Base-by-base conservation (phyloP, 1,140 invertebrate genomes). In the Drosophila subpulchrella region DNA sequence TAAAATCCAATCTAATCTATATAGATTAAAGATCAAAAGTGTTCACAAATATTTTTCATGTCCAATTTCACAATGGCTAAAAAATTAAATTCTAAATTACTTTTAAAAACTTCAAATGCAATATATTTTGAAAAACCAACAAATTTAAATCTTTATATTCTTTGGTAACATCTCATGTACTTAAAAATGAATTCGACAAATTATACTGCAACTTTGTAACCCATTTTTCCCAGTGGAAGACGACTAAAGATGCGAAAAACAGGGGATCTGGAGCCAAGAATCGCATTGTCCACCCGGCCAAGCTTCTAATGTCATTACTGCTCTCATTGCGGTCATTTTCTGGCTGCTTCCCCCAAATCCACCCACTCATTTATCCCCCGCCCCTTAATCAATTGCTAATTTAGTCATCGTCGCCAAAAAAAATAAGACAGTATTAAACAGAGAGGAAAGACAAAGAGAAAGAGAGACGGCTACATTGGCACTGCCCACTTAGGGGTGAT, bases 271-370 rank as follows among this genome's bases (percentile, higher is more conserved):
- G n/a, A 58, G 44, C 41, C 44, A 32, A 57, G 41, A 67, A 30
- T 50, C 65, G 44, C 47, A 51, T 53, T 47, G 34, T 36, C 46
- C 77, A 41, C n/a, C 30, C 54, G 47, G 30, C 62, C 58, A 59
- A 54, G 42, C 41, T 66, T 53, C 66, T 88, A 88, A 89, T 88
- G 73, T 70, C 76, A 88, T 86, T 86, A 86, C 54, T 79, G 80
- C 83, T 86, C 84, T 89, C 84, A 86, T 86, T 86, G 83, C 66
- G 83, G 83, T 86, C 72, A 57, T 88, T 83, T 57, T 71, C 81
- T 79, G 66, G 42, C 56, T 41, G 46, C 4, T 44, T 50, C 12
- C 30, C 13, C 39, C 68, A 30, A 32, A 13, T 47, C 7, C 41
- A 39, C 47, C 38, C 6, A 51, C 58, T 15, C 42, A 15, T 24